phyloP scores from a whole-genome alignment of 2,113 vertebrate genomes.

The Astatotilapia flaviijosephi region DNA sequence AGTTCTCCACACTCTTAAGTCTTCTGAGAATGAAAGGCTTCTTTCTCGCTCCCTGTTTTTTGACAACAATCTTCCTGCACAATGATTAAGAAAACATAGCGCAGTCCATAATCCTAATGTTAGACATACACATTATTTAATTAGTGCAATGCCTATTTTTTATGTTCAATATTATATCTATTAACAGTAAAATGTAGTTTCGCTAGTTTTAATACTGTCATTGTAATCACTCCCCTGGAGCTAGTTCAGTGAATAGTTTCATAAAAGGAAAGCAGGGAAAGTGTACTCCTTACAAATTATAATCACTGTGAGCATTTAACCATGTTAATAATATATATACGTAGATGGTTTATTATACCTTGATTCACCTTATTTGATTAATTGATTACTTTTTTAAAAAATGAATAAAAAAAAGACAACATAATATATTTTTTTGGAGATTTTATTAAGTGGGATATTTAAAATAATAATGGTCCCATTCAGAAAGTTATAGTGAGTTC shows the following conservation, averaged over 20 bases:
- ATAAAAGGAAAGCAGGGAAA: not conserved
- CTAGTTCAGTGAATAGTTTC: not conserved
- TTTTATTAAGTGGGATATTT: not conserved
- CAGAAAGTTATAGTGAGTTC: not conserved
- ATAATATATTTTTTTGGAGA: not conserved
- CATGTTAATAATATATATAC: not conserved
- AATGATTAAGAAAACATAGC: not conserved
- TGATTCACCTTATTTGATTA: not conserved
- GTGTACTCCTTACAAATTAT: not conserved
- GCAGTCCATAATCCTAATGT: not conserved
- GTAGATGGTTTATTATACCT: not conserved
- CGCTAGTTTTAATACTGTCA: not conserved
- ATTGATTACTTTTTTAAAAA: not conserved
- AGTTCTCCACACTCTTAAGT: not conserved
- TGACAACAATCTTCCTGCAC: not conserved
- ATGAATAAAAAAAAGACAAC: slow-evolving; percentile 19
- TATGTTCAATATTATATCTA: not conserved
- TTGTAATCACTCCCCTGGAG: not conserved
- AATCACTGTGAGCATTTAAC: not conserved
- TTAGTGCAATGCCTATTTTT: not conserved
- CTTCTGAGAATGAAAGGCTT: not conserved
- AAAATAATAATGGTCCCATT: not conserved
- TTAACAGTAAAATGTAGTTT: not conserved
- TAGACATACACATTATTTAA: not conserved
- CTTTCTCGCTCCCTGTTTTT: not conserved